A percentile compares a stretch with the other conserved stretches of the same genome.
Conservation (phyloP, 2,888 invertebrate species). For the Ischnura elegans region DNA sequence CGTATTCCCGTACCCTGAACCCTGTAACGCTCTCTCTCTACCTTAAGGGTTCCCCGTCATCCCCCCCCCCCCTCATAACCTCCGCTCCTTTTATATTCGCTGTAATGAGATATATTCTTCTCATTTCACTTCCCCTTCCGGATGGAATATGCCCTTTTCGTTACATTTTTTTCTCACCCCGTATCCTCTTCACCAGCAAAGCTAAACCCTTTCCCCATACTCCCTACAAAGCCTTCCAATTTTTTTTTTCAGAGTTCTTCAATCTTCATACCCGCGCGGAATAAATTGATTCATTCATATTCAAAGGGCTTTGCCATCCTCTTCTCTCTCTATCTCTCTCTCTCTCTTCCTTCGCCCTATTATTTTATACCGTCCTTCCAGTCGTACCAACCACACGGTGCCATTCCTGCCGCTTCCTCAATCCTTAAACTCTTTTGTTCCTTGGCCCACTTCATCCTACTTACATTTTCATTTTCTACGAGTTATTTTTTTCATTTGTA, state of each 20-base stretch:
- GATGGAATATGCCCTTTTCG: neutral
- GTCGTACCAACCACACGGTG: too few relatives aligned
- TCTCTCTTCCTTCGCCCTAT: neutral
- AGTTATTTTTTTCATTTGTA: too few relatives aligned
- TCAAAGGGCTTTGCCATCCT: slow-evolving; percentile 37
- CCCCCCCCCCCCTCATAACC: neutral
- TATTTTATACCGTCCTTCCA: too few relatives aligned
- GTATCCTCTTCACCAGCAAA: neutral
- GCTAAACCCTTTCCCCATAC: neutral
- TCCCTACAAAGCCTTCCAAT: slow-evolving; percentile 13
- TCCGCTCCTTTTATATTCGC: neutral
- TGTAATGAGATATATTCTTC: slow-evolving; percentile 15
- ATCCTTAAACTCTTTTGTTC: too few relatives aligned
- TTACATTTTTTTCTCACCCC: neutral
- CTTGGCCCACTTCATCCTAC: too few relatives aligned
- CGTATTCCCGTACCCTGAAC: neutral
- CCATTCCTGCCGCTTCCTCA: too few relatives aligned
- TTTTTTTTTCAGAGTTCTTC: neutral
- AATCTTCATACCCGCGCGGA: neutral
- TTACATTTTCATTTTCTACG: too few relatives aligned
- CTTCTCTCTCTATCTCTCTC: neutral
- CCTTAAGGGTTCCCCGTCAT: too few relatives aligned
- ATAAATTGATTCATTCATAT: slow-evolving; percentile 64
- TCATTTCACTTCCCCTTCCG: neutral
- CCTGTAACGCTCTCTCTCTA: too few relatives aligned